Evolutionary conservation across 2,888 invertebrate genomes (phyloP).

Genomic region (Dasysyrphus albostriatus): DNA sequence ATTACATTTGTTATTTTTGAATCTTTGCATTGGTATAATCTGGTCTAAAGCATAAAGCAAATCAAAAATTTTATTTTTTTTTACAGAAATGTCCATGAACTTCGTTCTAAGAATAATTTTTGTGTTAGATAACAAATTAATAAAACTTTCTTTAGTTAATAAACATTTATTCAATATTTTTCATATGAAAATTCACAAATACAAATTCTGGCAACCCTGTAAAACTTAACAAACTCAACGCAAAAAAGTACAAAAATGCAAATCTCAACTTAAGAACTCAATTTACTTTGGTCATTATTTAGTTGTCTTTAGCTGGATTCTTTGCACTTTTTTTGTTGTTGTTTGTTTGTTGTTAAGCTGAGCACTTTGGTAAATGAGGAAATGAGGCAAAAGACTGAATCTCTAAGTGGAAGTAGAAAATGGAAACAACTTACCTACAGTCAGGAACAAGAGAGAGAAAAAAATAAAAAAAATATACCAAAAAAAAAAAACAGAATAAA

Average conservation of each 20-base stretch:
- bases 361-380: conserved; percentile 71
- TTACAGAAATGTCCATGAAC: no score
- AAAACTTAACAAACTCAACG: conserved; percentile 12
- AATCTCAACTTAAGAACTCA: conserved; percentile 74
- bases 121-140: no score
- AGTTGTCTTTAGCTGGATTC: conserved; percentile 69
- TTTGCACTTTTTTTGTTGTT: background rate
- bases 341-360: conserved; percentile 27
- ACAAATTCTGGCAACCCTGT: background rate
- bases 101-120: no score
- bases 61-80: no score
- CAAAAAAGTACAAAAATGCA: conserved; percentile 57
- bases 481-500: conserved; percentile 22
- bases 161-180: no score
- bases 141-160: no score
- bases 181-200: no score
- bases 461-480: conserved; percentile 22
- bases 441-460: background rate
- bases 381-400: conserved; percentile 67
- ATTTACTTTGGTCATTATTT: conserved; percentile 72
- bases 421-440: conserved; percentile 17
- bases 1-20: no score
- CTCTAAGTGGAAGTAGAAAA: conserved; percentile 69
- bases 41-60: no score
- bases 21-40: no score